A percentile compares a stretch with the other conserved stretches of the same genome.
Evolutionary conservation across 2,888 invertebrate genomes (phyloP).

Genomic region (Macaria liturata): DNA sequence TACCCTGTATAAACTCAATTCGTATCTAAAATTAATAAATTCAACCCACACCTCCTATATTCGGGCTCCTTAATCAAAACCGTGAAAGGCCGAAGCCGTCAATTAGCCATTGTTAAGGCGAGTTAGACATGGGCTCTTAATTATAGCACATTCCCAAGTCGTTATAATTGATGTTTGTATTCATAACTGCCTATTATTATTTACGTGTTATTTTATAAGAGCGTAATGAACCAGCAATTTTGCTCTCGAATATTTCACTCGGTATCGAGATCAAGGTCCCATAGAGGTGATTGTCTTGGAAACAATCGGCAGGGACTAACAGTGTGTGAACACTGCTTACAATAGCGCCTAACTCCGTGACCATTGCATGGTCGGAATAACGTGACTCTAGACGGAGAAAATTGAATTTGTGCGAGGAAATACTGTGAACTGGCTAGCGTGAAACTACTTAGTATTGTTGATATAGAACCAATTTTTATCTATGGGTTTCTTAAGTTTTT

Average conservation of each 20-base stretch:
- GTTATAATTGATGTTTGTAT: constrained; percentile 23
- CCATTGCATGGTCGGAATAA: background rate
- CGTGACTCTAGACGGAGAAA: too few species aligned
- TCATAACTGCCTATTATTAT: constrained; percentile 21
- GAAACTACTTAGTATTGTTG: too few species aligned
- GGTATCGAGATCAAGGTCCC: constrained; percentile 40
- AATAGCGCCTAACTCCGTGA: constrained; percentile 5
- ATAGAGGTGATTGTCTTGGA: constrained; percentile 30
- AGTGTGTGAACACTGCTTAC: constrained; percentile 19
- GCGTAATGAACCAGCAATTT: constrained; percentile 31
- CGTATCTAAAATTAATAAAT: constrained; percentile 1
- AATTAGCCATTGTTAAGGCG: constrained; percentile 18
- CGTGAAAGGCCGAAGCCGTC: constrained; percentile 17
- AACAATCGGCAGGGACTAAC: constrained; percentile 23
- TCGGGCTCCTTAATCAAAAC: constrained; percentile 7
- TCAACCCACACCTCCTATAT: constrained; percentile 5
- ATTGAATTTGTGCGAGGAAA: too few species aligned
- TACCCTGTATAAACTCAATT: background rate
- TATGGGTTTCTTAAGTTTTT: too few species aligned
- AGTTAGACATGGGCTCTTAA: constrained; percentile 15
- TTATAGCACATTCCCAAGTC: constrained; percentile 11
- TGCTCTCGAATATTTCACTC: constrained; percentile 29
- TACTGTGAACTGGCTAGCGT: too few species aligned
- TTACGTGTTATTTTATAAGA: constrained; percentile 20
- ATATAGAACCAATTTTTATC: too few species aligned